phyloP scores from a whole-genome alignment of 2,113 vertebrate genomes.

The Myotis lucifugus region DNA sequence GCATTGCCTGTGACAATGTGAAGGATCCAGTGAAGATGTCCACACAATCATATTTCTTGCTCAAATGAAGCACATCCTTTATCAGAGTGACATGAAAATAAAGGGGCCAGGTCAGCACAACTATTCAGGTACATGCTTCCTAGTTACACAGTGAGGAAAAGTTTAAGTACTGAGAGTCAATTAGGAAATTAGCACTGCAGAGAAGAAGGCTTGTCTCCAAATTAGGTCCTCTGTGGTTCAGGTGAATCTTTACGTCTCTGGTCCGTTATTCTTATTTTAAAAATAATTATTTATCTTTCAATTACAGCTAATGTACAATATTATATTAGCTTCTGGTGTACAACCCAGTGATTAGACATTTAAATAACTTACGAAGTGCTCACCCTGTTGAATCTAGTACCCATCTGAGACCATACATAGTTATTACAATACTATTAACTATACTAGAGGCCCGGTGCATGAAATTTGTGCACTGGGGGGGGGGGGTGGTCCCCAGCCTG shows the following conservation, averaged over 20 bases:
- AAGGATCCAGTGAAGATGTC: neutral
- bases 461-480: too few species aligned
- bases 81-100: neutral
- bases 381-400: too few species aligned
- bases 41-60: neutral
- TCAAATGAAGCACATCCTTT: neutral
- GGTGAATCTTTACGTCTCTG: neutral
- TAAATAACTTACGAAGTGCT: neutral
- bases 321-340: neutral
- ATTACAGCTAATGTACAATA: neutral
- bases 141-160: neutral
- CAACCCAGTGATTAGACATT: neutral
- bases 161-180: neutral
- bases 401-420: too few species aligned
- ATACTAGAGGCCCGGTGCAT: too few species aligned
- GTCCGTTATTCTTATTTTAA: neutral
- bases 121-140: neutral
- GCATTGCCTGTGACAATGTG: neutral
- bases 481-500: too few species aligned
- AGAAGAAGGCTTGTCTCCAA: neutral
- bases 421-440: too few species aligned
- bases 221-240: neutral
- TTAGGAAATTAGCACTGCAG: neutral
- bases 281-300: neutral
- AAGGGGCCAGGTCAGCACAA: neutral